Evolutionary conservation across 2,113 vertebrate species (phyloP).

Genomic region (Microcebus jonahi): DNA sequence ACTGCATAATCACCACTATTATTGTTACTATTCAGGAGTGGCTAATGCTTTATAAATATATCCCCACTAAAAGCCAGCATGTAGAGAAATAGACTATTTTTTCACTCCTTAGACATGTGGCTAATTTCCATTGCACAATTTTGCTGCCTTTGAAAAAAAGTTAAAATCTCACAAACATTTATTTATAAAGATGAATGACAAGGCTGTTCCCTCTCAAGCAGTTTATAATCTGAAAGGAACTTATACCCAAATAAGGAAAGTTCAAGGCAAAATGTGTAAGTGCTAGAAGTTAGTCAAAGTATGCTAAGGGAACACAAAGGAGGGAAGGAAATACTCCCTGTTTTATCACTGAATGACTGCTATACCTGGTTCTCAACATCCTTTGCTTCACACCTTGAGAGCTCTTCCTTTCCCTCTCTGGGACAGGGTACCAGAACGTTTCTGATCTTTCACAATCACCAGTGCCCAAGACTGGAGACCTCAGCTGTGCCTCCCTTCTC

Average conservation of each 20-base stretch:
- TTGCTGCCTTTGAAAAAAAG: constrained; percentile 30
- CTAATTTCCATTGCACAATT: neutral
- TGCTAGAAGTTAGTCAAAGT: neutral
- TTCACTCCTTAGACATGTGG: neutral
- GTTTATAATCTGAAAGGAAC: neutral
- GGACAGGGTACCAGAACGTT: neutral
- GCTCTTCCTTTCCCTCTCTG: neutral
- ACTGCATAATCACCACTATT: neutral
- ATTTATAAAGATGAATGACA: constrained; percentile 29
- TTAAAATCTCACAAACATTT: neutral
- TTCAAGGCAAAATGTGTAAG: neutral
- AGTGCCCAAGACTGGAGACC: neutral
- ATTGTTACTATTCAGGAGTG: neutral
- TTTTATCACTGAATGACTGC: neutral
- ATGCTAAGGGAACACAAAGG: neutral
- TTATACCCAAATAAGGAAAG: neutral
- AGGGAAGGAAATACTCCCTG: neutral
- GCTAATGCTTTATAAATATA: neutral
- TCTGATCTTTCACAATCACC: neutral
- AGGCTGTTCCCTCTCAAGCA: neutral
- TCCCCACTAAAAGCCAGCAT: neutral
- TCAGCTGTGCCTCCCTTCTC: neutral
- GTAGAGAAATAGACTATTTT: neutral
- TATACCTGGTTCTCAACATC: neutral
- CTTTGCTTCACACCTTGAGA: neutral